These are phyloP conservation scores for Brachyptera putata DNA, from an alignment of 2,888 invertebrate species.

Conservation along the genomic window DNA sequence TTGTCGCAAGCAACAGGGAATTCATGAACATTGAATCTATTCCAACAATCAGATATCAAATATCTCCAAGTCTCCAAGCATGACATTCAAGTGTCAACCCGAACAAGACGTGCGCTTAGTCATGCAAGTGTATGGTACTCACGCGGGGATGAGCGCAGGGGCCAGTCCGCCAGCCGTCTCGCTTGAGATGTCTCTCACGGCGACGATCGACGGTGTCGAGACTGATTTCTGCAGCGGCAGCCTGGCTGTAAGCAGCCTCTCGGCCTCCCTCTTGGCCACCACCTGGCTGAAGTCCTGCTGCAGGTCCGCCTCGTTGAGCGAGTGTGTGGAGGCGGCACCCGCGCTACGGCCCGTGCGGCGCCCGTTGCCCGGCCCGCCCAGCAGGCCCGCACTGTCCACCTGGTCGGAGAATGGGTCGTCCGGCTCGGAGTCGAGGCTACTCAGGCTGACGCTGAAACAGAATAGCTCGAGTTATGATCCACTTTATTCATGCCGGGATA, in stretches of 20 bases:
- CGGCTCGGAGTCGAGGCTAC: slow-evolving; percentile 82
- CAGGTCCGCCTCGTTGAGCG: slow-evolving; percentile 82
- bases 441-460: slow-evolving; percentile 61
- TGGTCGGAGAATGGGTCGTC: slow-evolving; percentile 55
- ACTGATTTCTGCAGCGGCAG: slow-evolving; percentile 85
- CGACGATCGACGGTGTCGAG: slow-evolving; percentile 84
- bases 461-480: neutral
- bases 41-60: too few species aligned
- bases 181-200: slow-evolving; percentile 57
- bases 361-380: slow-evolving; percentile 46
- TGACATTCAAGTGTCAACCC: too few species aligned
- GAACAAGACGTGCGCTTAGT: too few species aligned
- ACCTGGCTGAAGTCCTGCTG: slow-evolving; percentile 73
- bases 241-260: slow-evolving; percentile 57
- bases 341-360: slow-evolving; percentile 41
- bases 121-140: too few species aligned
- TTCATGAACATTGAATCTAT: too few species aligned
- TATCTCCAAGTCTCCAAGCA: too few species aligned
- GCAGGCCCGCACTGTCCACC: slow-evolving; percentile 49
- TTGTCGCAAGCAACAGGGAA: too few species aligned
- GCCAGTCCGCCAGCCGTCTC: slow-evolving; percentile 51
- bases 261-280: slow-evolving; percentile 56
- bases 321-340: slow-evolving; percentile 57
- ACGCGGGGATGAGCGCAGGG: slow-evolving; percentile 44
- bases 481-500: neutral